Conservation (phyloP, 1,140 invertebrate species). For the Nymphalis io region DNA sequence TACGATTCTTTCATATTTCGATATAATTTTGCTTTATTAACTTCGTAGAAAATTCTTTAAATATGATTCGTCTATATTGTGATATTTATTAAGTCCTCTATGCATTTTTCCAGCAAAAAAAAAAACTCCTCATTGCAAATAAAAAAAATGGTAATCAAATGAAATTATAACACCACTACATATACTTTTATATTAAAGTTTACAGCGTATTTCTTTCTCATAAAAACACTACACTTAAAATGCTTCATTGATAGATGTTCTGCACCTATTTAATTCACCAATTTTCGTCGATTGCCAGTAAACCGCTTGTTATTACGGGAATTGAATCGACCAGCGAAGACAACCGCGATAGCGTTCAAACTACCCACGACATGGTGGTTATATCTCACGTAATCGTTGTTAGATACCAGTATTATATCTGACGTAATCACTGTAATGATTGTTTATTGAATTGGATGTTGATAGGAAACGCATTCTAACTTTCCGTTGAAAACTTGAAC, state of each 20-base stretch:
- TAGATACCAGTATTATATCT: conserved; percentile 12
- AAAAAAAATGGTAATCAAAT: too few species aligned
- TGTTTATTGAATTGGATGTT: conserved; percentile 22
- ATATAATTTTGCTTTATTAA: too few species aligned
- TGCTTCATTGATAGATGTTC: not conserved
- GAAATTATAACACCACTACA: too few species aligned
- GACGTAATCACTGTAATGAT: conserved; percentile 21
- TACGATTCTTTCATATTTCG: not conserved
- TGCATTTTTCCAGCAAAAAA: too few species aligned
- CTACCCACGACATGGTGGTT: conserved; percentile 12
- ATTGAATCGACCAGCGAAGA: conserved; percentile 19
- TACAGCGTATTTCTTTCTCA: too few species aligned
- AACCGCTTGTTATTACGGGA: conserved; percentile 16
- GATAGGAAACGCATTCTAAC: not conserved
- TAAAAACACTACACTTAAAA: not conserved
- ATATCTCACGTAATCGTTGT: conserved; percentile 15
- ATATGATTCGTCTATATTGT: too few species aligned
- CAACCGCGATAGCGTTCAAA: conserved; percentile 3
- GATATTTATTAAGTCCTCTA: too few species aligned
- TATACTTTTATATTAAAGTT: too few species aligned
- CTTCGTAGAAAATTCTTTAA: too few species aligned
- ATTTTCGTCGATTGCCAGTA: not conserved
- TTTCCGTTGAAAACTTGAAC: conserved; percentile 22
- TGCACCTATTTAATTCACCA: not conserved
- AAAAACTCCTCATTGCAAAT: too few species aligned